Evolutionary conservation across 1,140 invertebrate species (phyloP).

Genomic region (Physella acuta): DNA sequence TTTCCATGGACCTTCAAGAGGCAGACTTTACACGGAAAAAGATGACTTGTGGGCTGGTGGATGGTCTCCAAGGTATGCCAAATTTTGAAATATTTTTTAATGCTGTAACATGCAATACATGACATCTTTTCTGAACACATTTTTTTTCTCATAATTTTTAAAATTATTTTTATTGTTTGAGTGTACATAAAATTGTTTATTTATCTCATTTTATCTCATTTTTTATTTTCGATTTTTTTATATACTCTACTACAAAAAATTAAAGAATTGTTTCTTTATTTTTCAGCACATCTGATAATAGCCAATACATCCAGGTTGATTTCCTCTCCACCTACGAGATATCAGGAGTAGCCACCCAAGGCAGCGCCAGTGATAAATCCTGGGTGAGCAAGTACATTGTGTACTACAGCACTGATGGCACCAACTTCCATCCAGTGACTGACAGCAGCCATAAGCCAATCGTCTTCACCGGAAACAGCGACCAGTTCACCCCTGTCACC

Average conservation of each 20-base stretch:
- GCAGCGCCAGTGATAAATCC: constrained; percentile 41
- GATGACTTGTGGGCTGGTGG: constrained; percentile 38
- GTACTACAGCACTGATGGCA: constrained; percentile 46
- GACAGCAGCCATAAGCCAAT: constrained; percentile 25
- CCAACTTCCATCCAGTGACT: constrained; percentile 34
- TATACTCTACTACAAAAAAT: no score
- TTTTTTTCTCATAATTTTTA: no score
- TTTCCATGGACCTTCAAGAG: constrained; percentile 34
- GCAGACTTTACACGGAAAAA: constrained; percentile 37
- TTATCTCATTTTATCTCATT: not conserved
- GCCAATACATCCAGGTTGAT: constrained; percentile 62
- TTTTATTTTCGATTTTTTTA: not conserved
- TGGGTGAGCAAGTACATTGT: constrained; percentile 78
- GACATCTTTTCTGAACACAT: no score
- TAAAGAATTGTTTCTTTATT: constrained; percentile 12
- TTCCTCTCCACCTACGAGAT: constrained; percentile 74
- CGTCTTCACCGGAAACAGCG: constrained; percentile 42
- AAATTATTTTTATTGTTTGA: no score
- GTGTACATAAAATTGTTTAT: no score
- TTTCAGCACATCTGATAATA: constrained; percentile 36
- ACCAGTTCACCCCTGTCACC: constrained; percentile 41
- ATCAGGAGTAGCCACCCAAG: constrained; percentile 76
- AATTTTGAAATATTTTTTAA: no score
- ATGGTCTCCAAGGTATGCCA: constrained; percentile 46
- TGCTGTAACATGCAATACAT: no score